A percentile compares a stretch with the other conserved stretches of the same genome.
phyloP scores from a whole-genome alignment of 2,888 invertebrate genomes.

The Thysanoteuthis rhombus region DNA sequence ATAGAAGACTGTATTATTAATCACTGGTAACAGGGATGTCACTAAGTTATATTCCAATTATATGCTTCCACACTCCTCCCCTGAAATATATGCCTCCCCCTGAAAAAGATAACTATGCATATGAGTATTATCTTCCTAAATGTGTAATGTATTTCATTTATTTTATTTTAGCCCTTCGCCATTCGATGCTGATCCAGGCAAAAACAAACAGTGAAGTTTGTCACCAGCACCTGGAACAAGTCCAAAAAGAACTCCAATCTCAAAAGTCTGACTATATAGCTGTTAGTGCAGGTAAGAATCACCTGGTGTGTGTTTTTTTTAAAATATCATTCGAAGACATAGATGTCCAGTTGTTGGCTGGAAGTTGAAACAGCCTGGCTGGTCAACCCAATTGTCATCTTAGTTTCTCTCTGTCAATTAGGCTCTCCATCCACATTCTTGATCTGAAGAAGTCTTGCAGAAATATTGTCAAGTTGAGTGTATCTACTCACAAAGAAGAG shows the following conservation, averaged over 20 bases:
- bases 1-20: too few species aligned
- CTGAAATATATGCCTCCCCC: too few species aligned
- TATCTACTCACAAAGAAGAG: too few species aligned
- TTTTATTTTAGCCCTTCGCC: conserved; percentile 58
- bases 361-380: not conserved
- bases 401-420: too few species aligned
- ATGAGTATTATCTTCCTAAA: not conserved
- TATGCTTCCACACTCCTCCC: too few species aligned
- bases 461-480: too few species aligned
- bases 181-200: conserved; percentile 59
- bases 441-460: too few species aligned
- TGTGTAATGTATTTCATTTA: not conserved
- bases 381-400: too few species aligned
- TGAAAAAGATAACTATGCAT: too few species aligned
- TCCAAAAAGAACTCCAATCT: conserved; percentile 56
- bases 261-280: conserved; percentile 57
- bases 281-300: conserved; percentile 61
- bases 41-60: too few species aligned
- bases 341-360: not conserved
- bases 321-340: not conserved
- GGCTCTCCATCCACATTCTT: too few species aligned
- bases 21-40: too few species aligned
- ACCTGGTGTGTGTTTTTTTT: not conserved
- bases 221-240: conserved; percentile 51
- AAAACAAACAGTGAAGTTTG: conserved; percentile 54